These are phyloP conservation scores for Gerosis bhagava DNA, from an alignment of 2,888 invertebrate species.

Conservation along the genomic window DNA sequence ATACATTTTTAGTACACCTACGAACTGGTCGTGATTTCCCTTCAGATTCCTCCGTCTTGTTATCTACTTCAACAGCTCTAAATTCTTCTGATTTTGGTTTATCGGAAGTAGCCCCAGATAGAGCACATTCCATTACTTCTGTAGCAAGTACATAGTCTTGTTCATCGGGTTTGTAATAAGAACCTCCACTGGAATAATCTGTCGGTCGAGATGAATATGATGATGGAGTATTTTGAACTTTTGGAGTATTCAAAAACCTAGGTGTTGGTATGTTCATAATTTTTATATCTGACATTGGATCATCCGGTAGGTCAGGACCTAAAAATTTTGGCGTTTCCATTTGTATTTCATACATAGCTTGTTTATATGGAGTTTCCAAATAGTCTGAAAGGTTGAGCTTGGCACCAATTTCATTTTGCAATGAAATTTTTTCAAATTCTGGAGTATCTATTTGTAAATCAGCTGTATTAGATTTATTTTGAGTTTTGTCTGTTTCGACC, in stretches of 20 bases:
- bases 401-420: slow-evolving; percentile 68
- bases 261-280: slow-evolving; percentile 82
- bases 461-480: slow-evolving; percentile 42
- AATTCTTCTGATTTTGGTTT: too few species aligned
- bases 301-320: slow-evolving; percentile 64
- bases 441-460: slow-evolving; percentile 60
- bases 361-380: slow-evolving; percentile 83
- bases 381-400: slow-evolving; percentile 74
- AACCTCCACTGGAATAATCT: slow-evolving; percentile 84
- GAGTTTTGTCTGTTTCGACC: slow-evolving; percentile 37
- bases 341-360: slow-evolving; percentile 67
- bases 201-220: slow-evolving; percentile 74
- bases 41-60: slow-evolving; percentile 28
- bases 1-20: slow-evolving; percentile 73
- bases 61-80: slow-evolving; percentile 33
- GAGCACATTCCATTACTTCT: slow-evolving; percentile 50
- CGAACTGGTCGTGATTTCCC: slow-evolving; percentile 58
- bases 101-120: slow-evolving; percentile 32
- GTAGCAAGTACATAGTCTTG: slow-evolving; percentile 68
- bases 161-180: slow-evolving; percentile 85
- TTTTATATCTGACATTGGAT: slow-evolving; percentile 79
- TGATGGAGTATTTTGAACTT: slow-evolving; percentile 62
- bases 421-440: slow-evolving; percentile 61
- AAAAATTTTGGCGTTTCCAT: slow-evolving; percentile 82
- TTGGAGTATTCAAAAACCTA: slow-evolving; percentile 73